Conservation (phyloP, 2,797 vertebrate species). For the Buceros bicornis region DNA sequence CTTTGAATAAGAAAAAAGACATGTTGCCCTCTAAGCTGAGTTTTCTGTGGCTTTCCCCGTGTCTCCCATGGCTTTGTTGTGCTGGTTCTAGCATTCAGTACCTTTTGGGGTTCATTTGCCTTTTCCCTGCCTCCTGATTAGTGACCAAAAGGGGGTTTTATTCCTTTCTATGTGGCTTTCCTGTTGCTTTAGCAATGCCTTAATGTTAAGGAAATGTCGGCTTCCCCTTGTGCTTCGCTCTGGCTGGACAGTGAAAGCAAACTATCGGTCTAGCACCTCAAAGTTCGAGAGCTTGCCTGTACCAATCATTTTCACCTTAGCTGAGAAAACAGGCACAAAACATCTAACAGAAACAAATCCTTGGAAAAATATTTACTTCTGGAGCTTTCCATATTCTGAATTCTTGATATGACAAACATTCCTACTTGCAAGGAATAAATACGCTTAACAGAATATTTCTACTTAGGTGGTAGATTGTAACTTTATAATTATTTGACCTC, state of each 20-base stretch:
- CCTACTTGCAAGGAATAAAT: background rate
- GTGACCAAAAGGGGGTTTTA: background rate
- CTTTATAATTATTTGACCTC: background rate
- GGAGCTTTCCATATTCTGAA: background rate
- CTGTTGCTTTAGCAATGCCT: background rate
- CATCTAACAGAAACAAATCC: background rate
- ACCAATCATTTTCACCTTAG: background rate
- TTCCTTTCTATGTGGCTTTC: background rate
- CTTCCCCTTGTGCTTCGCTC: background rate
- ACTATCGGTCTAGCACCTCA: background rate
- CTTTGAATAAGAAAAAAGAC: constrained; percentile 1
- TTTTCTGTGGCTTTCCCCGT: background rate
- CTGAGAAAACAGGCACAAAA: background rate
- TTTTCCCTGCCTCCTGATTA: background rate
- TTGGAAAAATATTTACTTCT: background rate
- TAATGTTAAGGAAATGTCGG: background rate
- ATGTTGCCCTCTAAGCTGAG: background rate
- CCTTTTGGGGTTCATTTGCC: background rate
- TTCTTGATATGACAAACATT: background rate
- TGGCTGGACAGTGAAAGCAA: background rate
- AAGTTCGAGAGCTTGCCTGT: background rate
- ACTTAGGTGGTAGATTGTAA: background rate
- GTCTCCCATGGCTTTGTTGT: background rate
- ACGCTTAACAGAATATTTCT: background rate
- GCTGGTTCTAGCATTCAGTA: background rate